A percentile compares a stretch with the other conserved stretches of the same genome.
Evolutionary conservation across 2,888 invertebrate species (phyloP).

Genomic region (Apamea crenata): DNA sequence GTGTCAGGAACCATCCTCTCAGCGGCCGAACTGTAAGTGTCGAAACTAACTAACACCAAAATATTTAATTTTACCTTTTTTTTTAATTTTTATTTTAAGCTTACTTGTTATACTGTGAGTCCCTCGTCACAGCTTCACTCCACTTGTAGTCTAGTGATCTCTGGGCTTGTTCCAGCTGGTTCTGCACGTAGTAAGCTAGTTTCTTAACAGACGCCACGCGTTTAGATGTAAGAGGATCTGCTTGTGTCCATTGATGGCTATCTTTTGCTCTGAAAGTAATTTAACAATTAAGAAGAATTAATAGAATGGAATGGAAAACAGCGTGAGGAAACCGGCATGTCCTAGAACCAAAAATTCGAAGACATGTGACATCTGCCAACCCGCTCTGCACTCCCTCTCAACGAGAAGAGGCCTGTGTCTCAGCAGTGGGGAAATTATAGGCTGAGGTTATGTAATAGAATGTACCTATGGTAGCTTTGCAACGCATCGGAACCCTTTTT

Average conservation of each 20-base stretch:
- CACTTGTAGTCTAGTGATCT: conserved; percentile 94
- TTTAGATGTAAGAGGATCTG: conserved; percentile 92
- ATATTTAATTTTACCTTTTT: neutral
- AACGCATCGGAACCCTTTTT: neutral
- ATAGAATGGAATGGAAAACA: neutral
- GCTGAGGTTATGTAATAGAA: no score
- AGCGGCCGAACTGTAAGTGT: neutral
- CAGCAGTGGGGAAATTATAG: no score
- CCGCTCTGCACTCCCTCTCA: no score
- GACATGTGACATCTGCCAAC: no score
- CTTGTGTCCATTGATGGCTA: conserved; percentile 83
- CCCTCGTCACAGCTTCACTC: conserved; percentile 88
- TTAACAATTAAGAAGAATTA: neutral
- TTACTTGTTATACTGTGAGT: conserved; percentile 82
- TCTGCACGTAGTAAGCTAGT: conserved; percentile 93
- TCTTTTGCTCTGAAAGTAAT: conserved; percentile 80
- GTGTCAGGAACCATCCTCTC: neutral
- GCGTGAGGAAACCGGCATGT: no score
- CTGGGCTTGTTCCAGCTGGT: conserved; percentile 93
- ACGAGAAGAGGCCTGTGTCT: no score
- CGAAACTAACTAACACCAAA: neutral
- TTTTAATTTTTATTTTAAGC: conserved; percentile 58
- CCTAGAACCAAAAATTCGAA: no score
- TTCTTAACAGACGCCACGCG: conserved; percentile 93
- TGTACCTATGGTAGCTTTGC: neutral